phyloP scores from a whole-genome alignment of 1,140 invertebrate genomes.

The Polypedilum vanderplanki region DNA sequence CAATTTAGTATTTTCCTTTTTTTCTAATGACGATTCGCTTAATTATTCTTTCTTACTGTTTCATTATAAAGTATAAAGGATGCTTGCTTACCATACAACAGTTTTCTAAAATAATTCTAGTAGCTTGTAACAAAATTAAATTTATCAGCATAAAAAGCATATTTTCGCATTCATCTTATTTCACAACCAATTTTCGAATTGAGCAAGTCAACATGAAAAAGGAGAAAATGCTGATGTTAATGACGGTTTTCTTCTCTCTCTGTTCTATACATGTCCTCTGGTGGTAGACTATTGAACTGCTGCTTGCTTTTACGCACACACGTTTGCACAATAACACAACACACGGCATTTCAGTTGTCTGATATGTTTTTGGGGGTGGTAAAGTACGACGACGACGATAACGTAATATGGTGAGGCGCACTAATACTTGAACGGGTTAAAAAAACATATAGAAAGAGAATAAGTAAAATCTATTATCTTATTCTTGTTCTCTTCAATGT shows the following conservation, averaged over 20 bases:
- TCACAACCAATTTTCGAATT: slow-evolving; percentile 23
- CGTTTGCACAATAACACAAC: slow-evolving; percentile 18
- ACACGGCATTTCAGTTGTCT: slow-evolving; percentile 16
- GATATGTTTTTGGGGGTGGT: neutral
- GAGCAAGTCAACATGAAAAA: neutral
- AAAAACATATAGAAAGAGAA: no score
- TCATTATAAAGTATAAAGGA: no score
- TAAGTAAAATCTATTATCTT: no score
- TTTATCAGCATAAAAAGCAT: neutral
- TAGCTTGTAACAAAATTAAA: neutral
- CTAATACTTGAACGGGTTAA: neutral
- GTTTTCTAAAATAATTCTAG: neutral
- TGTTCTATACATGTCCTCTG: neutral
- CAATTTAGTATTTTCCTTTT: no score
- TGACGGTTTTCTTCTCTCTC: neutral
- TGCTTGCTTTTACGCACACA: neutral
- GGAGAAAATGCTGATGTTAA: neutral
- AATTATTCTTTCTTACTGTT: neutral
- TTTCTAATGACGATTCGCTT: no score
- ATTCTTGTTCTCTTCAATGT: no score
- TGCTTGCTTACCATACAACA: slow-evolving; percentile 9
- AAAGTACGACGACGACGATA: neutral
- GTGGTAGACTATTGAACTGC: slow-evolving; percentile 24
- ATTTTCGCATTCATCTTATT: neutral
- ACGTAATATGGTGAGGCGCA: neutral